Conservation (phyloP, 2,888 invertebrate genomes). For the Alviniconcha strummeri region DNA sequence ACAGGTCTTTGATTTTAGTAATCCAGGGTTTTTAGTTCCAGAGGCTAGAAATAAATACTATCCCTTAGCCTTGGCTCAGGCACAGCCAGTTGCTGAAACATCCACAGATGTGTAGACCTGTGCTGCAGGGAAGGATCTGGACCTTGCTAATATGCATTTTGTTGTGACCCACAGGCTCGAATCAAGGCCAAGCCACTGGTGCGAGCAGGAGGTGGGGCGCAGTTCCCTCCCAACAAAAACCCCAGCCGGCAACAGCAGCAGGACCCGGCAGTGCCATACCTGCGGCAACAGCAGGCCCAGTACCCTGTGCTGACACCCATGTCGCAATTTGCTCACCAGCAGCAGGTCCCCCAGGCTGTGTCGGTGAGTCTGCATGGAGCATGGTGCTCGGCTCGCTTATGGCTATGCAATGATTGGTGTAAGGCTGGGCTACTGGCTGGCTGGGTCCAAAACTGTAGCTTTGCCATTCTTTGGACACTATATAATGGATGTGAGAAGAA, state of each 20-base stretch:
- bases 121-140: too few relatives aligned
- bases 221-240: conserved; percentile 71
- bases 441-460: too few relatives aligned
- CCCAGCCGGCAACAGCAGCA: conserved; percentile 50
- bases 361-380: not conserved
- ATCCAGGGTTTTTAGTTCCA: too few relatives aligned
- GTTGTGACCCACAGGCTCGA: conserved; percentile 76
- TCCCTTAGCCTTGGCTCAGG: too few relatives aligned
- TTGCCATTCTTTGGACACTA: too few relatives aligned
- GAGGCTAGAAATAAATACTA: too few relatives aligned
- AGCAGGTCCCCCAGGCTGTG: conserved; percentile 48
- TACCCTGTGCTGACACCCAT: conserved; percentile 31
- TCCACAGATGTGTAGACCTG: too few relatives aligned
- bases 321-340: conserved; percentile 46
- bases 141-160: not conserved
- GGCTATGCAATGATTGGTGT: not conserved
- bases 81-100: too few relatives aligned
- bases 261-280: conserved; percentile 43
- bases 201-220: conserved; percentile 76
- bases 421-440: not conserved
- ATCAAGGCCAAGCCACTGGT: conserved; percentile 87
- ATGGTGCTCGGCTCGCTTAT: not conserved
- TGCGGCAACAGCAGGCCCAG: conserved; percentile 72
- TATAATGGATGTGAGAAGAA: too few relatives aligned
- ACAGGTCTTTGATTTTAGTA: too few relatives aligned